Evolutionary conservation across 2,113 vertebrate species (phyloP).

Genomic region (Phalacrocorax brasilianus): DNA sequence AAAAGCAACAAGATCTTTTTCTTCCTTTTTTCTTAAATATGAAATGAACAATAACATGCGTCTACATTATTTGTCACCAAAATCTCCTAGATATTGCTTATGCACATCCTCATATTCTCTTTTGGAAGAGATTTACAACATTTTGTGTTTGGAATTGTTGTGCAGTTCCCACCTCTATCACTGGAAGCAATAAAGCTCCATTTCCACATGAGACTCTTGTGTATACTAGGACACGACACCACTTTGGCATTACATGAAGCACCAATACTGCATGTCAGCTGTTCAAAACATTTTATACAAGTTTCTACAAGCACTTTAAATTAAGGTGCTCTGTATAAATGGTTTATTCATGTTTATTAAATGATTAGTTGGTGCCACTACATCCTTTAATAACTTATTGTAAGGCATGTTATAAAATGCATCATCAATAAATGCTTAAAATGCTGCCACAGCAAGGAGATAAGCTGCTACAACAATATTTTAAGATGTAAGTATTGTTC

Average conservation of each 20-base stretch:
- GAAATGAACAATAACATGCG: background rate
- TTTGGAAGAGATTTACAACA: background rate
- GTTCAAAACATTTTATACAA: slow-evolving; percentile 26
- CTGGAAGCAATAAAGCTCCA: slow-evolving; percentile 37
- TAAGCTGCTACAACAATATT: slow-evolving; percentile 50
- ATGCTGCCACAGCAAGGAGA: slow-evolving; percentile 38
- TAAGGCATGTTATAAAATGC: slow-evolving; percentile 35
- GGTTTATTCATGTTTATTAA: slow-evolving; percentile 51
- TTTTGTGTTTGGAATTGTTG: background rate
- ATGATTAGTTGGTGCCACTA: slow-evolving; percentile 33
- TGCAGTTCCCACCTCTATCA: slow-evolving; percentile 20
- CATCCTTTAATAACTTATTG: slow-evolving; percentile 46
- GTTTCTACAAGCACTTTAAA: slow-evolving; percentile 44
- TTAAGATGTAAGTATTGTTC: slow-evolving; percentile 57
- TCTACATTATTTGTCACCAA: background rate
- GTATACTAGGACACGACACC: background rate
- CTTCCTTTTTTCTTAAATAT: background rate
- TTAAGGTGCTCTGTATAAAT: slow-evolving; percentile 1
- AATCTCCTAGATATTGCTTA: background rate
- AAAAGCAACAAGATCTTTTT: background rate
- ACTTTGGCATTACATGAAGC: background rate
- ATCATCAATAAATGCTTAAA: slow-evolving; percentile 46
- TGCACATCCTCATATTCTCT: background rate
- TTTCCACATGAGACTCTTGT: background rate
- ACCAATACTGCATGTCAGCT: background rate